Evolutionary conservation across 1,140 invertebrate genomes (phyloP), one percentile per base, ranked within the genome.

Genomic region (Drosophila melanica): DNA sequence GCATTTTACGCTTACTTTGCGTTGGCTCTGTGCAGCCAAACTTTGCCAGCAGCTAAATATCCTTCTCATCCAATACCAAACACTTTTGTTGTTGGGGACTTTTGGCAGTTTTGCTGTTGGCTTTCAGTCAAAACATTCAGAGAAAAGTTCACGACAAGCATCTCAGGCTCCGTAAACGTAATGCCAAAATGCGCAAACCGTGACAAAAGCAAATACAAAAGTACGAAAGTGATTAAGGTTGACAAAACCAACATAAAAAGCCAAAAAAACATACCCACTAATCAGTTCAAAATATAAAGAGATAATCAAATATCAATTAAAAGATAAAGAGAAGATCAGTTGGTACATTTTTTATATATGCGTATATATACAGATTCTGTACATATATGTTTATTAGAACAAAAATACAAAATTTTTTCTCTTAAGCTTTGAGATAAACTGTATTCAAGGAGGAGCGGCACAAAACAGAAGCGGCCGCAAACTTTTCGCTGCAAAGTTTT

Each of bases 131-230:
- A 74, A 58, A 58, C 59, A 39, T 66, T 44, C 42, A 55, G 63
- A 62, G 62, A 79, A 76, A 60, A 48, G 57, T 57, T 41, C 27
- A 33, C 35, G 54, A 45, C 60, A 30, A 42, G 35, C 51, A 35
- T 16, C 27, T 45, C 57, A 55, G 70, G 33, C 41, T 81, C 64
- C 81, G 81, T 80, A 75, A 78, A 75, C 70, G 82, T 75, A 81
- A 85, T 78, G 54, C 30, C 62, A 50, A 65, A 80, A 71, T 75
- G 69, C 65, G 48, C 39, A 66, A 66, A 41, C 76, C 55, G 65
- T 79, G 67, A 63, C 59, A 57, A 66, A 66, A 45, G n/a, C 41
- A 39, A 47, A 53, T 50, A 75, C 58, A 65, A 74, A 58, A 12
- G 12, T 18, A 18, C 54, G 48, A 35, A 35, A 35, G 10, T 35